Conservation (phyloP, 2,797 vertebrate genomes). For the Anguilla marmorata region DNA sequence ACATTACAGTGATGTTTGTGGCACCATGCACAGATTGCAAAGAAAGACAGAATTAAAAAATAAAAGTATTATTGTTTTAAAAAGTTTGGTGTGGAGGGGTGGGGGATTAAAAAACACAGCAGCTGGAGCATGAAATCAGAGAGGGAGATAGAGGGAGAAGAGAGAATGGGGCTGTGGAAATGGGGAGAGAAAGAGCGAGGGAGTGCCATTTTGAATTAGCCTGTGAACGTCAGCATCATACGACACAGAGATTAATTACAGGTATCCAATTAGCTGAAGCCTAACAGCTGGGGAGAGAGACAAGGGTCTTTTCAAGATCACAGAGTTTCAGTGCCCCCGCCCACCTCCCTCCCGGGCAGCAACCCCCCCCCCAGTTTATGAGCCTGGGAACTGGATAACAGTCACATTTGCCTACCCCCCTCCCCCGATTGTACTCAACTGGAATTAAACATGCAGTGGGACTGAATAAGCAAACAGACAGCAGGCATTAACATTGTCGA, state of each 20-base stretch:
- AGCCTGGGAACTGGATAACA: slow-evolving; percentile 34
- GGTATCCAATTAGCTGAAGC: slow-evolving; percentile 66
- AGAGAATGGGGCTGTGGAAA: not conserved
- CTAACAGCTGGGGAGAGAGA: slow-evolving; percentile 51
- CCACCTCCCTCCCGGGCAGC: not conserved
- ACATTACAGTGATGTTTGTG: slow-evolving; percentile 75
- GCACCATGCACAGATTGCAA: slow-evolving; percentile 33
- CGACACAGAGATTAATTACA: slow-evolving; percentile 59
- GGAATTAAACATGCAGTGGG: slow-evolving; percentile 35
- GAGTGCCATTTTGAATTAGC: slow-evolving; percentile 50
- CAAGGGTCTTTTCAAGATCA: not conserved
- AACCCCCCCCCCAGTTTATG: slow-evolving; percentile 33
- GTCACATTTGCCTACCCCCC: slow-evolving; percentile 7
- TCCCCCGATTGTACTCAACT: not conserved
- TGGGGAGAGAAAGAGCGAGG: not conserved
- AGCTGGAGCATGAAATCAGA: slow-evolving; percentile 84
- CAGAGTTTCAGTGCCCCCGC: not conserved
- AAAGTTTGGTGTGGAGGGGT: slow-evolving; percentile 76
- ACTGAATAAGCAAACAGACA: slow-evolving; percentile 8
- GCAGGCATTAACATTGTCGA: not conserved
- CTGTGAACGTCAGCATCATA: slow-evolving; percentile 53
- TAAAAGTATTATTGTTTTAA: slow-evolving; percentile 64
- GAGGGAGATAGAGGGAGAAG: slow-evolving; percentile 54
- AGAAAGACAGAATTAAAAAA: slow-evolving; percentile 43
- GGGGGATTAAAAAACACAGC: slow-evolving; percentile 69